Conservation (phyloP, 2,797 vertebrate genomes). For the Schizothorax lantsangensis region DNA sequence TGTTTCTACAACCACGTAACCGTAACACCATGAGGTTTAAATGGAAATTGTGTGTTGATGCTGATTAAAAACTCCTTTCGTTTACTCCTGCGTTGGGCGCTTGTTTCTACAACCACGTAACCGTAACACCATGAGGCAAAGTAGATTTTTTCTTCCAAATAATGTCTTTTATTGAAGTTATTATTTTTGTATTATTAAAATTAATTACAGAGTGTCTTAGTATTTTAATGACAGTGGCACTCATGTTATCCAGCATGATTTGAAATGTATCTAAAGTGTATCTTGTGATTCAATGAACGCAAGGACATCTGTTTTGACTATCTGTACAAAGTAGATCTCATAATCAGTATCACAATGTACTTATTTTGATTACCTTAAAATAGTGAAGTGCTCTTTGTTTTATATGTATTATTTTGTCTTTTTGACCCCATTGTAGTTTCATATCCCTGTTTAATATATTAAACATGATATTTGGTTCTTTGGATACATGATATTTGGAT, state of each 20-base stretch:
- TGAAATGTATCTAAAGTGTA: background rate
- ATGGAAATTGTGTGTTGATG: no score
- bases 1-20: no score
- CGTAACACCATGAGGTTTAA: slow-evolving; percentile 74
- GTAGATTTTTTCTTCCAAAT: slow-evolving; percentile 74
- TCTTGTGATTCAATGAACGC: background rate
- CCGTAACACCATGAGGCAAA: slow-evolving; percentile 83
- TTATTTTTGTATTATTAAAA: background rate
- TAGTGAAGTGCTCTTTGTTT: background rate
- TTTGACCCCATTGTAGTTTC: background rate
- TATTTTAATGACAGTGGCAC: background rate
- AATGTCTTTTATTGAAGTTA: background rate
- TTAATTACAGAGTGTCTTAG: background rate
- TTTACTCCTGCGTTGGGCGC: no score
- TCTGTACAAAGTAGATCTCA: slow-evolving; percentile 16
- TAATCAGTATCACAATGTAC: background rate
- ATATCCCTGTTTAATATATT: background rate
- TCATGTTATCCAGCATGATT: background rate
- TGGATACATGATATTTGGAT: background rate
- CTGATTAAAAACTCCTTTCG: no score
- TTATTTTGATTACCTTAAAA: background rate
- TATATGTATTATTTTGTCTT: background rate
- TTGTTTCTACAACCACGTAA: no score
- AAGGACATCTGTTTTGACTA: background rate
- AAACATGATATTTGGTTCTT: background rate